Evolutionary conservation across 1,140 invertebrate species (phyloP).

Genomic region (Drosophila kanapiae): DNA sequence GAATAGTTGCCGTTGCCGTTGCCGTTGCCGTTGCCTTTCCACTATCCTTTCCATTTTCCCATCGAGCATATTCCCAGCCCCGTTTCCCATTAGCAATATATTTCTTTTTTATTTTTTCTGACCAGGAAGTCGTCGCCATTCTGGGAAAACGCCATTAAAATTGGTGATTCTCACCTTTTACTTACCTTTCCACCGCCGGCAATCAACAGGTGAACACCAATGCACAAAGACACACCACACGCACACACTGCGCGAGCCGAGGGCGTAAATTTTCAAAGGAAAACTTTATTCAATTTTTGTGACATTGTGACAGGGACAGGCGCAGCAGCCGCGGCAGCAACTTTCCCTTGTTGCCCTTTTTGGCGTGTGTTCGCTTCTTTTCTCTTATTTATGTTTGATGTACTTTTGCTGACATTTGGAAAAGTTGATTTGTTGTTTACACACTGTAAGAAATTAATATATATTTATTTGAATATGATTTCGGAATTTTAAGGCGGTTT

Average conservation of each 20-base stretch:
- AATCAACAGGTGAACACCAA: constrained; percentile 45
- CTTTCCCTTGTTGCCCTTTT: constrained; percentile 36
- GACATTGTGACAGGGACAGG: constrained; percentile 60
- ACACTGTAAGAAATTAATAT: constrained; percentile 7
- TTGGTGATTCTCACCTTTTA: background rate
- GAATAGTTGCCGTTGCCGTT: background rate
- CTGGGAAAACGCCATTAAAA: constrained; percentile 3
- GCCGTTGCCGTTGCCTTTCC: background rate
- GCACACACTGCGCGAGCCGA: background rate
- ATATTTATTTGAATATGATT: background rate
- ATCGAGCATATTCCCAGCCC: background rate
- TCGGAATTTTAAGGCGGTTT: too few relatives aligned
- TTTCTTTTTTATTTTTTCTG: background rate
- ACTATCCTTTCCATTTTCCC: background rate
- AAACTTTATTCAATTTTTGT: constrained; percentile 68
- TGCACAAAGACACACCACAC: background rate
- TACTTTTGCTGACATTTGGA: constrained; percentile 17
- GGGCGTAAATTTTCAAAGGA: constrained; percentile 46
- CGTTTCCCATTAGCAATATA: background rate
- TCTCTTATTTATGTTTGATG: constrained; percentile 16
- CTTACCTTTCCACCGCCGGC: background rate
- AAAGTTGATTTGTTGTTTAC: constrained; percentile 23
- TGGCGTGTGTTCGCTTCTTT: background rate
- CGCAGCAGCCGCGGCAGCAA: constrained; percentile 14
- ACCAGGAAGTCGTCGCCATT: constrained; percentile 16